Percentiles rank a stretch among this genome's conserved stretches.
Conservation (phyloP, 1,140 invertebrate species). For the Euglossa dilemma region DNA sequence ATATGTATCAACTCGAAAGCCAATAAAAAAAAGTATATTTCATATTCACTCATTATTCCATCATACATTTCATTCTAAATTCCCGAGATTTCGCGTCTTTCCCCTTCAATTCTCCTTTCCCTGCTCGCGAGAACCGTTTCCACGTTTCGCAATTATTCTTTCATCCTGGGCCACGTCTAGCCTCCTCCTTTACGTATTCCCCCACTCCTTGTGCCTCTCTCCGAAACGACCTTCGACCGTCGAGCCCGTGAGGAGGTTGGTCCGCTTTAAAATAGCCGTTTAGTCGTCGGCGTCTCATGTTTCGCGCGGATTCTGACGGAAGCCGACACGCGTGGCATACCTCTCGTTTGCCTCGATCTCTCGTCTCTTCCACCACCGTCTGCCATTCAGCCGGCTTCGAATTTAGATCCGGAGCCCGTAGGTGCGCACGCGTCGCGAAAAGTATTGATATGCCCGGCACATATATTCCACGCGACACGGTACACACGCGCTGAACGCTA, state of each 20-base stretch:
- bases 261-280: constrained; percentile 44
- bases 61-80: too few relatives aligned
- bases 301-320: constrained; percentile 46
- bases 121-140: too few relatives aligned
- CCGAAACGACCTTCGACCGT: constrained; percentile 36
- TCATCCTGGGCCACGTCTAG: too few relatives aligned
- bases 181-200: not conserved
- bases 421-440: constrained; percentile 13
- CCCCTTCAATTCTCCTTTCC: too few relatives aligned
- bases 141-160: too few relatives aligned
- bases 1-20: too few relatives aligned
- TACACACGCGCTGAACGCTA: not conserved
- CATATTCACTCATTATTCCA: too few relatives aligned
- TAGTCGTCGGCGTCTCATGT: constrained; percentile 37
- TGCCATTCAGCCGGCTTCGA: constrained; percentile 16
- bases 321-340: constrained; percentile 34
- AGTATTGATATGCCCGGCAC: constrained; percentile 7
- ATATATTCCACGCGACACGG: not conserved
- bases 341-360: constrained; percentile 5
- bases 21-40: too few relatives aligned
- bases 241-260: constrained; percentile 5
- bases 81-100: too few relatives aligned
- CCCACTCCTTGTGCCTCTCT: not conserved
- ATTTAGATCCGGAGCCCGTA: constrained; percentile 9
- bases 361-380: not conserved